Conservation (phyloP, 2,888 invertebrate genomes). For the Phengaris arion region DNA sequence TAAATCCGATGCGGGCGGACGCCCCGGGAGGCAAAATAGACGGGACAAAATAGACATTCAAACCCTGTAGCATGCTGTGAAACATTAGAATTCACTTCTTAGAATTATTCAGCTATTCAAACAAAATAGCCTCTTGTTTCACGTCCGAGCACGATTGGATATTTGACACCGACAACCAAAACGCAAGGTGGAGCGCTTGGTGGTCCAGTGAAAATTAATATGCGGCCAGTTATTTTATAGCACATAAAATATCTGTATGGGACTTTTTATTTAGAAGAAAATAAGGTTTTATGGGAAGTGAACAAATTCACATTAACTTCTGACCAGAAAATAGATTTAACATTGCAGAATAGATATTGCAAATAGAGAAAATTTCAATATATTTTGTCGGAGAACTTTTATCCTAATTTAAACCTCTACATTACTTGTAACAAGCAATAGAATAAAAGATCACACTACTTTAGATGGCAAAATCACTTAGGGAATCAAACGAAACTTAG, state of each 20-base stretch:
- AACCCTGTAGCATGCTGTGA: constrained; percentile 67
- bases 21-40: constrained; percentile 59
- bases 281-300: not conserved
- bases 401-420: too few relatives aligned
- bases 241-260: constrained; percentile 10
- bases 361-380: not conserved
- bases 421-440: too few relatives aligned
- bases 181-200: constrained; percentile 19
- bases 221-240: not conserved
- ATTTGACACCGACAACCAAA: constrained; percentile 14
- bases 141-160: constrained; percentile 11
- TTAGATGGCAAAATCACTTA: too few relatives aligned
- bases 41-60: too few relatives aligned
- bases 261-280: not conserved
- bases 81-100: constrained; percentile 74
- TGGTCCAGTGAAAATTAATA: constrained; percentile 24
- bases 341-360: not conserved
- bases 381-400: not conserved
- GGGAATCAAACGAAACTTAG: not conserved
- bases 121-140: constrained; percentile 29
- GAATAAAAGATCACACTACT: too few relatives aligned
- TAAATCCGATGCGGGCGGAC: constrained; percentile 60
- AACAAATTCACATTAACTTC: not conserved
- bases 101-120: constrained; percentile 42
- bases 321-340: constrained; percentile 1